Base-by-base conservation (phyloP, 2,888 invertebrate genomes). In the Gandaritis pyraliata region DNA sequence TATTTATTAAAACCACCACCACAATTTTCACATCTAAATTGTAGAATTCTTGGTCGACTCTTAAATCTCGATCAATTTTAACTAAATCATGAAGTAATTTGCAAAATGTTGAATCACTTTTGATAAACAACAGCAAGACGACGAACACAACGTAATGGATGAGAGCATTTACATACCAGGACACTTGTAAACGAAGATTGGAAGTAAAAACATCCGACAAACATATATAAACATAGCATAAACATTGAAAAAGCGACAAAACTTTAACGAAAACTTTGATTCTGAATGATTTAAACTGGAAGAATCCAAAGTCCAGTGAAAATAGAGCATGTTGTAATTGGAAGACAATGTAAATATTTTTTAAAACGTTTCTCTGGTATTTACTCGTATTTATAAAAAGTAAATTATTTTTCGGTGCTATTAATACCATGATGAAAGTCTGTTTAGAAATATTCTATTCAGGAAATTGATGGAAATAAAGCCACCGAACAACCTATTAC, bases 281-380 rank as follows among this genome's bases (percentile, higher is more conserved):
- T 39, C 36, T 36, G 15, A 38, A 4, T 7, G 36, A 43, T 45
- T 43, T 48, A 12, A 41, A 18, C 41, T 53, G n/a, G 8, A 58
- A 49, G 18, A 57, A 62, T 6, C 62, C 62, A 8, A 53, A 58
- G 39, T 62, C 58, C 8, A 62, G 1, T 6, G 29, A 48, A 12
- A 12, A 11, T 13, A 49, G 8, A 36, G 33, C 11, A 45, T 30
- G 47, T 5, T 47, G 47, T 30, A 30, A 29, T 30, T 30, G 30
- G 47, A n/a, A 47, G 29, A 47, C 1, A 13, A 30, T n/a, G 13
- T 13, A 30, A 29, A 47, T 30, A 11, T 29, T 13, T 47, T n/a
- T 47, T 3, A 29, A 29, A n/a, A 16, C 8, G n/a, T 29, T 46
- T n/a, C 12, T 46, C 0, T 46, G 4, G 46, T n/a, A 6, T 12